Percentiles rank a stretch among this genome's conserved stretches.
Evolutionary conservation across 1,140 invertebrate species (phyloP).

Genomic region (Drosophila biarmipes): DNA sequence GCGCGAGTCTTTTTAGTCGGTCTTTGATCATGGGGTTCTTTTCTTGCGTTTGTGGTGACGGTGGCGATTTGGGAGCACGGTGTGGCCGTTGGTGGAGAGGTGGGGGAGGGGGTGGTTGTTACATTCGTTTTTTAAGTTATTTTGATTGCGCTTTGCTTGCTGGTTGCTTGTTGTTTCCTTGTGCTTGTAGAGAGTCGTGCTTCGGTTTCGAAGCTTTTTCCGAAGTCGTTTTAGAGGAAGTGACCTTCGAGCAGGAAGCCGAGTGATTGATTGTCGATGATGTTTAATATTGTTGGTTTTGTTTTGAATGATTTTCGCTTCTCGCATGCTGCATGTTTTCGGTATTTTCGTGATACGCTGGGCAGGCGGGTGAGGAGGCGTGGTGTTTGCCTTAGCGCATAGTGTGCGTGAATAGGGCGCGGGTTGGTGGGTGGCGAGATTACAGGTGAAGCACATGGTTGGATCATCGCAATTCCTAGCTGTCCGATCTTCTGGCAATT

Average conservation of each 20-base stretch:
- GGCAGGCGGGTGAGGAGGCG: conserved; percentile 2
- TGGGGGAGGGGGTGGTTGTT: not conserved
- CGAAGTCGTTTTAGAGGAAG: not conserved
- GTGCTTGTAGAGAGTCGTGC: too few species aligned
- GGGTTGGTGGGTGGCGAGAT: not conserved
- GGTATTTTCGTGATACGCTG: not conserved
- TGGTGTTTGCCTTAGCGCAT: not conserved
- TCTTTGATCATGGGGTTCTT: not conserved
- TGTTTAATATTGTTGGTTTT: not conserved
- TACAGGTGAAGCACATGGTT: too few species aligned
- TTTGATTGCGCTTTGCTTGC: too few species aligned
- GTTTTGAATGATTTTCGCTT: not conserved
- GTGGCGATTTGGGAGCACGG: not conserved
- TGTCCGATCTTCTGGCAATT: too few species aligned
- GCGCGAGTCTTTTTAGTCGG: not conserved
- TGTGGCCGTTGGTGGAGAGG: not conserved
- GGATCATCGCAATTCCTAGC: too few species aligned
- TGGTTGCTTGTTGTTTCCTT: too few species aligned
- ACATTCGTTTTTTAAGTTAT: not conserved
- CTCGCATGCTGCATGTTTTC: conserved; percentile 2
- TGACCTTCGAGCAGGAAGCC: not conserved
- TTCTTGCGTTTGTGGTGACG: not conserved
- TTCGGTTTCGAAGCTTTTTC: too few species aligned
- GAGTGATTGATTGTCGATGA: not conserved
- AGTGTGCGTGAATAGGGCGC: not conserved